Evolutionary conservation across 2,888 invertebrate genomes (phyloP).

Genomic region (Leucophenga maculata): DNA sequence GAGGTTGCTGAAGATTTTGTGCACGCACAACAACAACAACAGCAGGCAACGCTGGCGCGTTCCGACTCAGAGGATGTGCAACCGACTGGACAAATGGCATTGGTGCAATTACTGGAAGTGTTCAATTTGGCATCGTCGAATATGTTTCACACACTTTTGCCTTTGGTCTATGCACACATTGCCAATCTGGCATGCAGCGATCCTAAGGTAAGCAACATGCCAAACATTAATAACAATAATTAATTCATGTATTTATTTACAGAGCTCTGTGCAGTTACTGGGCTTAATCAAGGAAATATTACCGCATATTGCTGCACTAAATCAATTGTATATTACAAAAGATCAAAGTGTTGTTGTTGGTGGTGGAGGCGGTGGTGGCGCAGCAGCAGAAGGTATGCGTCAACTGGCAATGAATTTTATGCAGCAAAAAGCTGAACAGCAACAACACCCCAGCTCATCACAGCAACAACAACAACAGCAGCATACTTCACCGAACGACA

Average conservation of each 20-base stretch:
- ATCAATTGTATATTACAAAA: conserved; percentile 75
- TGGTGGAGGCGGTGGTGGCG: conserved; percentile 62
- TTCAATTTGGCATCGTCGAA: conserved; percentile 71
- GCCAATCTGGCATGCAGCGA: conserved; percentile 84
- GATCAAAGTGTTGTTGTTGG: conserved; percentile 59
- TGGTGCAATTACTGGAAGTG: conserved; percentile 69
- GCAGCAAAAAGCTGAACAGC: conserved; percentile 22
- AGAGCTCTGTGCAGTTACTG: conserved; percentile 89
- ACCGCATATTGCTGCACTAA: conserved; percentile 90
- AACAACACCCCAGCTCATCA: conserved; percentile 35
- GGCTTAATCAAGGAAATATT: conserved; percentile 89
- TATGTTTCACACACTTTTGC: conserved; percentile 84
- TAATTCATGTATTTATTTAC: conserved; percentile 49
- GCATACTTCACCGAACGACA: conserved; percentile 39
- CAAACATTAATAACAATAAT: background rate
- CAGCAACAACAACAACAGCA: conserved; percentile 23
- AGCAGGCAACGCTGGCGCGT: conserved; percentile 44
- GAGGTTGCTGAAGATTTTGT: conserved; percentile 60
- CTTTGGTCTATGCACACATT: conserved; percentile 88
- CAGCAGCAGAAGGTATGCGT: conserved; percentile 16
- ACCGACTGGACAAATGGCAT: conserved; percentile 56
- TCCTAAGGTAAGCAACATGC: conserved; percentile 78
- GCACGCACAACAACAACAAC: conserved; percentile 41
- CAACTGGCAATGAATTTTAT: conserved; percentile 28
- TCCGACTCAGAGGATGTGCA: conserved; percentile 69